Percentiles rank a stretch among this genome's conserved stretches.
These are phyloP conservation scores for Karalla daura DNA, from an alignment of 2,797 vertebrate species.

Conservation along the genomic window DNA sequence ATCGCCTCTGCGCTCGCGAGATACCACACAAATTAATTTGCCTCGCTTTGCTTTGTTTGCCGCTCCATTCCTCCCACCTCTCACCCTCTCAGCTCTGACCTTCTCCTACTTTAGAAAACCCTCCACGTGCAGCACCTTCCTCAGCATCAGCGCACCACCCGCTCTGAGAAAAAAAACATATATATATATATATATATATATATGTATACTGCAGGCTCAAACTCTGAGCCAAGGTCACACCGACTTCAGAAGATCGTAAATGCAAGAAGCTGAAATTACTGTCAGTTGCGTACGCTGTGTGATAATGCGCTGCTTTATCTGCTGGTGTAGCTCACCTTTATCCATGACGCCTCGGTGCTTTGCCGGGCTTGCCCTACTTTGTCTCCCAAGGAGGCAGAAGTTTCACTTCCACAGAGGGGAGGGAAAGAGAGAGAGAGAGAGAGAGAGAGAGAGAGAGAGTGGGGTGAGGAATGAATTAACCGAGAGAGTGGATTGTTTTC, in stretches of 20 bases:
- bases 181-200: too few species aligned
- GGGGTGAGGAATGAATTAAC: conserved; percentile 9
- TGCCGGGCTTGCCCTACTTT: conserved; percentile 17
- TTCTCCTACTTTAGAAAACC: not conserved
- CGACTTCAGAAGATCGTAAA: conserved; percentile 7
- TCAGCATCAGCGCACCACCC: not conserved
- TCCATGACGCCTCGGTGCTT: conserved; percentile 8
- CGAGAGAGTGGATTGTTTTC: conserved; percentile 2
- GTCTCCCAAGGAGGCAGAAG: not conserved
- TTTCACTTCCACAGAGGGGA: conserved; percentile 27
- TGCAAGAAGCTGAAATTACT: not conserved
- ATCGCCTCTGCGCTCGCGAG: not conserved
- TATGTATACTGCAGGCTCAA: not conserved
- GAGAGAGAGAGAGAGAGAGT: not conserved
- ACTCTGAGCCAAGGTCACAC: conserved; percentile 16
- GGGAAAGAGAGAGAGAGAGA: not conserved
- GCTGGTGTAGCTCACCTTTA: not conserved
- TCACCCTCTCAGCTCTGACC: not conserved
- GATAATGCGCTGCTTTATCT: not conserved
- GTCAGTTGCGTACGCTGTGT: not conserved
- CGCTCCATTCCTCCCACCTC: not conserved
- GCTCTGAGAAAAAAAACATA: too few species aligned
- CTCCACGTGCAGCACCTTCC: not conserved
- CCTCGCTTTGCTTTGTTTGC: not conserved
- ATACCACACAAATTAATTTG: not conserved